Conservation (phyloP, 2,113 vertebrate genomes). For the Carlito syrichta region DNA sequence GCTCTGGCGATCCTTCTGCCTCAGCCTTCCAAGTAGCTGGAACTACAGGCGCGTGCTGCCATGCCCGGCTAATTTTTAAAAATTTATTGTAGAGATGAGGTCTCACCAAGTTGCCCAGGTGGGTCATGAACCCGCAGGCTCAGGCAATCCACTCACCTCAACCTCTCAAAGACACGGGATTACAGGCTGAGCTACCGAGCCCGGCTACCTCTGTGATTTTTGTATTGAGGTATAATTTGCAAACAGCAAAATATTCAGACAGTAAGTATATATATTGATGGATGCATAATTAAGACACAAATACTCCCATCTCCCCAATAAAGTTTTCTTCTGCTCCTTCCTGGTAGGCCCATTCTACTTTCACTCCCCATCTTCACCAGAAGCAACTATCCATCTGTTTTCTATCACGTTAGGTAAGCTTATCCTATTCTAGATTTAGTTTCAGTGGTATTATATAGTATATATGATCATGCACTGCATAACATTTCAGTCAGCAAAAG, state of each 20-base stretch:
- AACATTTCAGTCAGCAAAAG: background rate
- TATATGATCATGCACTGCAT: background rate
- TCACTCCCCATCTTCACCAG: fast-evolving
- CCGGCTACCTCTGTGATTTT: background rate
- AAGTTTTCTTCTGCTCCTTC: background rate
- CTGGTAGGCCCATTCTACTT: background rate
- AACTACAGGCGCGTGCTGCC: too few species aligned
- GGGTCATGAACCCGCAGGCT: too few species aligned
- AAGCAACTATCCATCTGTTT: background rate
- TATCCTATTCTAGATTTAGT: background rate
- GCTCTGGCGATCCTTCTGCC: too few species aligned
- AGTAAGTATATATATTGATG: background rate
- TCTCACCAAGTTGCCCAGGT: too few species aligned
- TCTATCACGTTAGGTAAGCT: background rate
- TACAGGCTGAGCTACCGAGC: too few species aligned
- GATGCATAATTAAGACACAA: background rate
- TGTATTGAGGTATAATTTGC: background rate
- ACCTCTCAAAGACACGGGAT: too few species aligned
- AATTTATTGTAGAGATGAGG: too few species aligned
- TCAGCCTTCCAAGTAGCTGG: too few species aligned
- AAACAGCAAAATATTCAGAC: background rate
- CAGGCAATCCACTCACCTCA: too few species aligned
- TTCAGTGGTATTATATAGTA: background rate
- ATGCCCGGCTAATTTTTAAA: too few species aligned
- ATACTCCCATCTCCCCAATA: background rate